Base-by-base conservation (phyloP, 2,797 vertebrate genomes). In the Columba guinea region DNA sequence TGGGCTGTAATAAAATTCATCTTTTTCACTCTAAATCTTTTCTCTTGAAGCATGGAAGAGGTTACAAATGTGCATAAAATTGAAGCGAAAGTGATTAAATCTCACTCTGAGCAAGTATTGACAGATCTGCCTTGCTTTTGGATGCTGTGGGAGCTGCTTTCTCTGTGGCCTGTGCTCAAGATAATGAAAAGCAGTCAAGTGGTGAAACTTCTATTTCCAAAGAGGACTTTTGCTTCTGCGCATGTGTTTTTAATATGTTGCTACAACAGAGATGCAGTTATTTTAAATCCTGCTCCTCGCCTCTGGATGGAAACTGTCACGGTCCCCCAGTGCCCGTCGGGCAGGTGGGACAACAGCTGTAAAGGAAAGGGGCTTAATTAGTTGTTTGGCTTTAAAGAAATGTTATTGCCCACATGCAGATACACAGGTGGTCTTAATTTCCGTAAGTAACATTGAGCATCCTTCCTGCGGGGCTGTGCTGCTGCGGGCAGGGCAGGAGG, bases 41-140 rank as follows among this genome's bases (percentile, higher is more conserved):
- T 83, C 89, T 92, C 67, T 88, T 94, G 87, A 93, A 81, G 95
- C 85, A 48, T 34, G 63, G 89, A 93, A 95, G 94, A 94, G 70
- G 94, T 95, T 93, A 96, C 87, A 96, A 94, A 94, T 90, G 91
- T 93, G 94, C 91, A 86, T 96, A 82, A 94, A 95, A 96, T 87
- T 87, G 94, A 82, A 94, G 87, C 10, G 52, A 67, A 32, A 93
- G 91, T 80, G 95, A 96, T 94, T 95, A 94, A 92, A 96, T 96
- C 87, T 95, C 11, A 53, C 85, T 79, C 41, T 56, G 80, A 94
- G 82, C 46, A 48, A 53, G 73, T 84, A 84, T 67, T 89, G 95
- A 96, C 94, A 84, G 80, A 55, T 82, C 89, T 65, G 93, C 94
- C 77, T 63, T 22, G 62, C 82, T 81, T 65, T 51, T 48, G 75